Evolutionary conservation across 2,113 vertebrate genomes (phyloP).

Genomic region (Indicator maculatus): DNA sequence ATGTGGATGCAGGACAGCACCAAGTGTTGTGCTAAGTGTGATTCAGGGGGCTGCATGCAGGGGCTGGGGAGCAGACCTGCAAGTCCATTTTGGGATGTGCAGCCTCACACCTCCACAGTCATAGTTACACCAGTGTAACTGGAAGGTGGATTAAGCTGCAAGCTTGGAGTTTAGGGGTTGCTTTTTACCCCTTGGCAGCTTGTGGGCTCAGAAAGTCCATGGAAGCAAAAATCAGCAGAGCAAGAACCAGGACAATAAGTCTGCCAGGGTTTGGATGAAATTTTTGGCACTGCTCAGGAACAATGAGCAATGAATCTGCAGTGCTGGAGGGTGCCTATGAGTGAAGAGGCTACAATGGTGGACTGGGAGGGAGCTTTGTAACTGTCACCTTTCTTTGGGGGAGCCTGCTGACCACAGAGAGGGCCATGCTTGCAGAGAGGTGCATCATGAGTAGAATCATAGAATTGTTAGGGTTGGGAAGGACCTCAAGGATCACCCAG

Average conservation of each 20-base stretch:
- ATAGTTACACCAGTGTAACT: not conserved
- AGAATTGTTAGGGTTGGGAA: too few relatives aligned
- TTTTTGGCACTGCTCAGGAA: not conserved
- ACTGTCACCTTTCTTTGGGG: not conserved
- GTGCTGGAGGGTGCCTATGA: not conserved
- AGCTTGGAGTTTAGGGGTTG: not conserved
- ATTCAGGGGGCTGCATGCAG: not conserved
- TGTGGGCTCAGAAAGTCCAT: not conserved
- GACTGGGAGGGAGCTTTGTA: not conserved
- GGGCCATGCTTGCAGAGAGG: accelerated
- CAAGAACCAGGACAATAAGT: not conserved
- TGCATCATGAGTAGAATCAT: accelerated
- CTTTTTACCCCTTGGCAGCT: not conserved
- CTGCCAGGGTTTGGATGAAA: not conserved
- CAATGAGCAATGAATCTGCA: not conserved
- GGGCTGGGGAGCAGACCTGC: not conserved
- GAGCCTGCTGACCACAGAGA: not conserved
- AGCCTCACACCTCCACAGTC: not conserved
- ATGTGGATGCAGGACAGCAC: accelerated
- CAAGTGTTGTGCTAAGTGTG: accelerated
- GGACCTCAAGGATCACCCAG: too few relatives aligned
- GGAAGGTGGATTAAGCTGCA: not conserved
- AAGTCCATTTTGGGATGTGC: not conserved
- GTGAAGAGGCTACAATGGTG: not conserved
- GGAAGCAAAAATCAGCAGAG: not conserved